Evolutionary conservation across 2,888 invertebrate genomes (phyloP).

Genomic region (Synergus laeviventris): DNA sequence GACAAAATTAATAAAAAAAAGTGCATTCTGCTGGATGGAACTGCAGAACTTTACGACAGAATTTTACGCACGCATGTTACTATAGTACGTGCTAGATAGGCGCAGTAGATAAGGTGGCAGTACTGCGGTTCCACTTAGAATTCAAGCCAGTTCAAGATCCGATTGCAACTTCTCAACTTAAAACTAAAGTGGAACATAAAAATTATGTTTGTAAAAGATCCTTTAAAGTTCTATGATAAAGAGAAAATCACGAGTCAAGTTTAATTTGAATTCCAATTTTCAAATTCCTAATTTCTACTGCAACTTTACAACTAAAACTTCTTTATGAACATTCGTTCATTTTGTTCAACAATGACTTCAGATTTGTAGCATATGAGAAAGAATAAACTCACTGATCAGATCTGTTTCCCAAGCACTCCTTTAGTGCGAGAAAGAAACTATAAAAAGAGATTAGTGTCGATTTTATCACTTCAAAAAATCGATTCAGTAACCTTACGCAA

Average conservation of each 20-base stretch:
- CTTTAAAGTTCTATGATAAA: neutral
- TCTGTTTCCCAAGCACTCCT: neutral
- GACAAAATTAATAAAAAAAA: slow-evolving; percentile 5
- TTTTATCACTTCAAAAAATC: neutral
- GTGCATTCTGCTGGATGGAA: neutral
- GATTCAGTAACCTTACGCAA: slow-evolving; percentile 1
- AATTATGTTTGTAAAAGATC: neutral
- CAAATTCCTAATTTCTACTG: neutral
- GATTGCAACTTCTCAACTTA: slow-evolving; percentile 37
- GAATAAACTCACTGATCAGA: neutral
- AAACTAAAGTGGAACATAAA: slow-evolving; percentile 31
- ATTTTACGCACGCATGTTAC: slow-evolving; percentile 40
- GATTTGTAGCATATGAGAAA: neutral
- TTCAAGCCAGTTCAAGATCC: slow-evolving; percentile 37
- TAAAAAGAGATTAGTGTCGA: slow-evolving; percentile 17
- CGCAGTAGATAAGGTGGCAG: slow-evolving; percentile 33
- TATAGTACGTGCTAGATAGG: slow-evolving; percentile 33
- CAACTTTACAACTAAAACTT: neutral
- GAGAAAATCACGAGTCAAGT: neutral
- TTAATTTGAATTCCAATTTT: neutral
- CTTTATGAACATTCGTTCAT: neutral
- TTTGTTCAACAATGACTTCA: neutral
- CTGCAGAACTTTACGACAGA: slow-evolving; percentile 16
- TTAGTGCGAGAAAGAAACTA: neutral
- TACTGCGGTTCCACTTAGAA: slow-evolving; percentile 27